Conservation (phyloP, 2,888 invertebrate genomes). For the Nowickia ferox region DNA sequence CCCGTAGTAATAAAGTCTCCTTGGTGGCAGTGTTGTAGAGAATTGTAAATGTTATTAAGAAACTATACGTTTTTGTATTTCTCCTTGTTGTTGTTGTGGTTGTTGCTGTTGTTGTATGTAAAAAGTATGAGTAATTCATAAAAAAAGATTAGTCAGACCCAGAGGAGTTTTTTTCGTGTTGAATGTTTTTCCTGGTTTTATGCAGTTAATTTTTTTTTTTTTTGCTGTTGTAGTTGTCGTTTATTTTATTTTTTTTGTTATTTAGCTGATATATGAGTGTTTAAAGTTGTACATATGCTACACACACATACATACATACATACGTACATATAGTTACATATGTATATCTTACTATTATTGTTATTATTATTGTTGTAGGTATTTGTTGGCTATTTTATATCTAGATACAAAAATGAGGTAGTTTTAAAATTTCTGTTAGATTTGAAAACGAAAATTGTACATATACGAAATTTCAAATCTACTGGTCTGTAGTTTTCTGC, state of each 20-base stretch:
- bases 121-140: slow-evolving; percentile 68
- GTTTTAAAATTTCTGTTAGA: slow-evolving; percentile 60
- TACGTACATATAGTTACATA: neutral
- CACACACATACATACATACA: slow-evolving; percentile 2
- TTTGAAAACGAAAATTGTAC: slow-evolving; percentile 44
- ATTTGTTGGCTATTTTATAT: slow-evolving; percentile 13
- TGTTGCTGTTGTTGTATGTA: slow-evolving; percentile 55
- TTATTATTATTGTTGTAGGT: slow-evolving; percentile 4
- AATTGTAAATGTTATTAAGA: slow-evolving; percentile 43
- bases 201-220: slow-evolving; percentile 53
- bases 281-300: no score
- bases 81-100: slow-evolving; percentile 2
- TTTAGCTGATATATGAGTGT: slow-evolving; percentile 62
- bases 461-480: slow-evolving; percentile 52
- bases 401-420: slow-evolving; percentile 63
- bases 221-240: slow-evolving; percentile 8
- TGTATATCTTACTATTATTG: slow-evolving; percentile 3
- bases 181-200: slow-evolving; percentile 59
- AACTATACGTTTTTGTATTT: slow-evolving; percentile 48
- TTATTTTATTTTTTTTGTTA: slow-evolving; percentile 41
- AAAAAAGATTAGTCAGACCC: slow-evolving; percentile 71
- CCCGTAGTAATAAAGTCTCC: slow-evolving; percentile 60
- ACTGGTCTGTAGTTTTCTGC: slow-evolving; percentile 43
- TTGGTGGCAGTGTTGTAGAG: slow-evolving; percentile 71
- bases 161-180: slow-evolving; percentile 66